Conservation (phyloP, 2,888 invertebrate species). For the Pseudococcus jackbeardsleyi region DNA sequence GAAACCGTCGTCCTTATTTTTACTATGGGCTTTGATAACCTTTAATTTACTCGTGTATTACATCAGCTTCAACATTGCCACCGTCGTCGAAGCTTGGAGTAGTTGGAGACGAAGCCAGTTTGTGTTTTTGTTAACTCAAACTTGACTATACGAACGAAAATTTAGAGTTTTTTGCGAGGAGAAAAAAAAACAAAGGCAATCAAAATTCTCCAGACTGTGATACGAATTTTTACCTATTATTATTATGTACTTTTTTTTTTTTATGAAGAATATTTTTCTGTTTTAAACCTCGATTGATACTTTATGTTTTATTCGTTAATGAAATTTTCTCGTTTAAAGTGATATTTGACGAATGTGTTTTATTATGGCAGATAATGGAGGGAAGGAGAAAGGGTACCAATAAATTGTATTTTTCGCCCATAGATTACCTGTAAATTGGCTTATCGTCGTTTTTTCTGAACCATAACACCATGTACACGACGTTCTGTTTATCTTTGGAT, state of each 20-base stretch:
- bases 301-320: neutral
- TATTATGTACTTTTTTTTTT: neutral
- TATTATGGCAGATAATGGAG: too few relatives aligned
- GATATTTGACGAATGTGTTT: neutral
- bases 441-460: slow-evolving; percentile 88
- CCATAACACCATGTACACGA: slow-evolving; percentile 94
- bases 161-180: neutral
- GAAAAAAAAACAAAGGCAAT: neutral
- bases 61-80: slow-evolving; percentile 58
- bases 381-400: too few relatives aligned
- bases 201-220: neutral
- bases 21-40: slow-evolving; percentile 59
- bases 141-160: neutral
- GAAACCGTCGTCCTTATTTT: slow-evolving; percentile 55
- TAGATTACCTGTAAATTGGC: slow-evolving; percentile 87
- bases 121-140: slow-evolving; percentile 51
- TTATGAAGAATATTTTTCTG: neutral
- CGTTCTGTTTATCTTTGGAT: slow-evolving; percentile 84
- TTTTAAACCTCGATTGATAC: neutral
- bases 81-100: slow-evolving; percentile 51
- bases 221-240: neutral
- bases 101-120: slow-evolving; percentile 59
- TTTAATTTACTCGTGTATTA: slow-evolving; percentile 63
- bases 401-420: neutral
- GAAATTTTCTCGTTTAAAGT: neutral